Evolutionary conservation across 2,113 vertebrate genomes (phyloP).

Genomic region (Brienomyrus brachyistius): DNA sequence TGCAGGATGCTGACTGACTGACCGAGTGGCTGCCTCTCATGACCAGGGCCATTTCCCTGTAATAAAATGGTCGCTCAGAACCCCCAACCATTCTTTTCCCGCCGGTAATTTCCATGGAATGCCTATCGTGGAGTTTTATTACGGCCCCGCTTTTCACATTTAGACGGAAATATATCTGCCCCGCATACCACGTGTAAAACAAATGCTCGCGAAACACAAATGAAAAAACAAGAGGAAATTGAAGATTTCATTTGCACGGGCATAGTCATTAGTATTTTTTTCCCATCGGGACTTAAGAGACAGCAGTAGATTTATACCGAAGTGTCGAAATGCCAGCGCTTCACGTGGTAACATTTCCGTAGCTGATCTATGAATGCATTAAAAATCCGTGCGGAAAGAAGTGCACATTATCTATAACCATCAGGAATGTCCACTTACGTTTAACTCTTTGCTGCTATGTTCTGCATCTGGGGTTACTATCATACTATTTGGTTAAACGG

Average conservation of each 20-base stretch:
- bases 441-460: neutral
- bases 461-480: neutral
- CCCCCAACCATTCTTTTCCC: neutral
- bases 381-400: neutral
- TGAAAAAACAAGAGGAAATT: conserved; percentile 2
- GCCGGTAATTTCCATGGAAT: neutral
- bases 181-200: neutral
- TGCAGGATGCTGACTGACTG: neutral
- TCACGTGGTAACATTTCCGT: neutral
- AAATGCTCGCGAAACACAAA: neutral
- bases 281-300: neutral
- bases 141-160: neutral
- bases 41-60: neutral
- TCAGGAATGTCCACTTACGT: neutral
- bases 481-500: neutral
- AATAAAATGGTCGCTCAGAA: neutral
- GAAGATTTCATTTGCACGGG: neutral
- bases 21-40: neutral
- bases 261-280: neutral
- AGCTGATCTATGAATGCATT: neutral
- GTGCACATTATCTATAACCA: neutral
- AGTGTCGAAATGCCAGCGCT: neutral
- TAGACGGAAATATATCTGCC: neutral
- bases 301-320: neutral
- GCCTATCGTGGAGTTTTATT: neutral